phyloP scores from a whole-genome alignment of 2,797 vertebrate genomes.

The Scolopax rusticola region DNA sequence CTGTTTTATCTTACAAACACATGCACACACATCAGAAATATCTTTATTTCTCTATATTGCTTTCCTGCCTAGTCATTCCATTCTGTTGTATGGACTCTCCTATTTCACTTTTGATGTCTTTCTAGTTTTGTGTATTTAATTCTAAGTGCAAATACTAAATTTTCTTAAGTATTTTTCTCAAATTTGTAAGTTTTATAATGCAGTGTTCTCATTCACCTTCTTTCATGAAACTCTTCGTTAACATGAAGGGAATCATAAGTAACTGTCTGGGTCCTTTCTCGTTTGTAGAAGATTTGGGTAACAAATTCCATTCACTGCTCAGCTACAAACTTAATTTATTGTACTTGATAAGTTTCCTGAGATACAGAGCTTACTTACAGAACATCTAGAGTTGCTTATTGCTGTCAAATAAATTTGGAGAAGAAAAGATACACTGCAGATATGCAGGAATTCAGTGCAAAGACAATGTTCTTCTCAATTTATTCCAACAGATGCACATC shows the following conservation, averaged over 20 bases:
- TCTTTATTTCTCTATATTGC: not conserved
- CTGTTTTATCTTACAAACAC: not conserved
- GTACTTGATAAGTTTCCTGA: not conserved
- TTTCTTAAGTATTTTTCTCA: not conserved
- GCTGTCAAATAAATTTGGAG: not conserved
- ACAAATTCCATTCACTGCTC: not conserved
- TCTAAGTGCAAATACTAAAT: not conserved
- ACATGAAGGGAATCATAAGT: not conserved
- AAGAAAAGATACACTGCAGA: not conserved
- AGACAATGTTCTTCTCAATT: not conserved
- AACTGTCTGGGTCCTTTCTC: not conserved
- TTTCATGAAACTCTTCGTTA: not conserved
- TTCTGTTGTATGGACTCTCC: not conserved
- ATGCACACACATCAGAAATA: not conserved
- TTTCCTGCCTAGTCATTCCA: not conserved
- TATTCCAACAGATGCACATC: not conserved
- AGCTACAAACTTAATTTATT: not conserved
- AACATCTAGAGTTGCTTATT: not conserved
- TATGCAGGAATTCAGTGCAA: not conserved
- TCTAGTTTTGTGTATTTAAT: not conserved
- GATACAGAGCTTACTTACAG: not conserved
- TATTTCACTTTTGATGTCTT: not conserved
- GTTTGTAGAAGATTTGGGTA: not conserved
- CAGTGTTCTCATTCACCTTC: not conserved
- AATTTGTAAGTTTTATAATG: not conserved